A percentile compares a stretch with the other conserved stretches of the same genome.
phyloP scores from a whole-genome alignment of 2,888 invertebrate genomes.

The Imbricaverruca yamaguchii region DNA sequence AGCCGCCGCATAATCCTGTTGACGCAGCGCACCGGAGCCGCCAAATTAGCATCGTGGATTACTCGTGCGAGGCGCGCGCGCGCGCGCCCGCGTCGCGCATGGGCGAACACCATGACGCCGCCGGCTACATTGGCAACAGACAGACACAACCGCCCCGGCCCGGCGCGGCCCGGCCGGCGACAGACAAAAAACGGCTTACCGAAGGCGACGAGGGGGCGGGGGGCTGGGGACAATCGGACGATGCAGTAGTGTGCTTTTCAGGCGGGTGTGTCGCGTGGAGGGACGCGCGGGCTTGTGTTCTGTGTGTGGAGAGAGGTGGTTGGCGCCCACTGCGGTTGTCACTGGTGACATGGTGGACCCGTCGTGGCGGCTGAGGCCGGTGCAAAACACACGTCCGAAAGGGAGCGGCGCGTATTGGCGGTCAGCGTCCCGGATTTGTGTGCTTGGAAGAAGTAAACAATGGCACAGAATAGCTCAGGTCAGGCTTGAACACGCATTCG shows the following conservation, averaged over 20 bases:
- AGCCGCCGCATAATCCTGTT: background rate
- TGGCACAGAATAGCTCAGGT: no score
- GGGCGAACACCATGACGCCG: background rate
- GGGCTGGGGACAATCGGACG: background rate
- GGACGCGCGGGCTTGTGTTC: background rate
- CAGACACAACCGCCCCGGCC: background rate
- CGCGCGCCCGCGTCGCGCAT: no score
- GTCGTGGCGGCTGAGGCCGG: no score
- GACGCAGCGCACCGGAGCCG: background rate
- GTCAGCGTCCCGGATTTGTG: no score
- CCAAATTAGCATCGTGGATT: background rate
- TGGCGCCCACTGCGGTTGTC: no score
- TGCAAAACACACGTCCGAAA: no score
- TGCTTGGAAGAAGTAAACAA: no score
- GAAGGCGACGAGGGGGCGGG: background rate
- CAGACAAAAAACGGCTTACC: conserved; percentile 2
- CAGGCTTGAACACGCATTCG: no score
- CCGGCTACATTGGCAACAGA: background rate
- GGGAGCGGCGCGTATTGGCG: no score
- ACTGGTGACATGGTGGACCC: no score
- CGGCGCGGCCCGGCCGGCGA: background rate
- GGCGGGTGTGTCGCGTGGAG: background rate
- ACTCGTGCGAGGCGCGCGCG: background rate
- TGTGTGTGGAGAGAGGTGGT: background rate
- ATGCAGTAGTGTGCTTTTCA: background rate